Percentiles rank a stretch among this genome's conserved stretches.
These are phyloP conservation scores for Chrysemys picta DNA, from an alignment of 2,113 vertebrate species.

Conservation along the genomic window DNA sequence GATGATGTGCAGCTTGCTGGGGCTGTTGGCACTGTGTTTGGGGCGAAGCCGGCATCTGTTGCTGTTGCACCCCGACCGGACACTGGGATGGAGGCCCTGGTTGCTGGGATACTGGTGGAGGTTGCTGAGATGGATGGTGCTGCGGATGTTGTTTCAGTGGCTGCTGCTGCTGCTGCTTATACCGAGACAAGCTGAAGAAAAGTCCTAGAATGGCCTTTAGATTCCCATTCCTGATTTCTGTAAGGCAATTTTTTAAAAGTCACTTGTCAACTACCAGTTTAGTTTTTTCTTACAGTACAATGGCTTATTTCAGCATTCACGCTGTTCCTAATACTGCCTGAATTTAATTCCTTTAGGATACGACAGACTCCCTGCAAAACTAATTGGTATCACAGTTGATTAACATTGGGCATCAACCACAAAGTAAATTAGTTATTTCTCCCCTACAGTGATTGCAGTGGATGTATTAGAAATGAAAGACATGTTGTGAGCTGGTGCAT, in stretches of 20 bases:
- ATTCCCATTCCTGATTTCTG: conserved; percentile 99
- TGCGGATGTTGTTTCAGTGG: conserved; percentile 76
- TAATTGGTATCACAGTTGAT: neutral
- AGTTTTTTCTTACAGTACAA: fast-evolving
- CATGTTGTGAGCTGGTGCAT: neutral
- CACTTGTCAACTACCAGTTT: neutral
- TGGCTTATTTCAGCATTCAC: neutral
- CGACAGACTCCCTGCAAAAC: neutral
- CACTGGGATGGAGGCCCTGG: conserved; percentile 70
- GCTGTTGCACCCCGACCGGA: conserved; percentile 68
- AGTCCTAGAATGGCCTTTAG: conserved; percentile 98
- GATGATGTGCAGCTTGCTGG: conserved; percentile 73
- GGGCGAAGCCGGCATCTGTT: conserved; percentile 71
- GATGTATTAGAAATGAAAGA: neutral
- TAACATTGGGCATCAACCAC: conserved; percentile 28
- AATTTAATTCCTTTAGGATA: neutral
- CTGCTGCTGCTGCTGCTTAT: conserved; percentile 95
- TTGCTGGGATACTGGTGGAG: conserved; percentile 55
- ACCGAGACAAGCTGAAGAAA: conserved; percentile 97
- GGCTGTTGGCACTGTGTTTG: conserved; percentile 80
- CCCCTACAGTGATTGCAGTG: neutral
- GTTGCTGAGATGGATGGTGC: conserved; percentile 68
- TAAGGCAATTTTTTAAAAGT: conserved; percentile 66
- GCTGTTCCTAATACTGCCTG: fast-evolving
- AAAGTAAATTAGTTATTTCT: conserved; percentile 25